Evolutionary conservation across 23 tunicate species (phyloP), one percentile per base, ranked within the genome.

Genomic region (Trididemnum nubilum): DNA sequence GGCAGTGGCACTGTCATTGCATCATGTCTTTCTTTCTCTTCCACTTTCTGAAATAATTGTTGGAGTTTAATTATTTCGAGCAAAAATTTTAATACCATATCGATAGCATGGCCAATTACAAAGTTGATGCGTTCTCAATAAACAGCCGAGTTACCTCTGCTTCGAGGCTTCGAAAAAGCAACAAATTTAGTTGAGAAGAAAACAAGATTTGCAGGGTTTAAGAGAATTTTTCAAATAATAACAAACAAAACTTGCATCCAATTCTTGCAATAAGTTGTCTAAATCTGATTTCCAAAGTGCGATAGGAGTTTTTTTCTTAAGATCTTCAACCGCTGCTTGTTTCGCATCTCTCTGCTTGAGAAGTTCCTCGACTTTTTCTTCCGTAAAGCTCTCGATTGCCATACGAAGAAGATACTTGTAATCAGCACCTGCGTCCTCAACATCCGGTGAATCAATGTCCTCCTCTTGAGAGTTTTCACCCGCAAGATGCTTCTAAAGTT

Each of bases 11-110:
- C 27, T 7, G 83, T 73, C 74, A 89, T 75, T 5, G 88, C 88
- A 24, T 92, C 97, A 28, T 92, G 92, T 3, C 85, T 77, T 63
- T 92, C 97, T n/a, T 83, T 85, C 44, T 72, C 33, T 64, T 92
- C 97, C 50, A 92, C 92, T 87, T 83, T 92, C 97, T 92, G 72
- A 67, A n/a, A n/a, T n/a, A n/a, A n/a, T n/a, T n/a, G n/a, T n/a
- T n/a, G n/a, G n/a, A n/a, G n/a, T n/a, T n/a, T n/a, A n/a, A n/a
- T n/a, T n/a, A n/a, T n/a, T n/a, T n/a, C n/a, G n/a, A n/a, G n/a
- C n/a, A n/a, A n/a, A n/a, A n/a, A n/a, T n/a, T n/a, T n/a, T n/a
- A n/a, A n/a, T n/a, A n/a, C n/a, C n/a, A n/a, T n/a, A n/a, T n/a
- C n/a, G n/a, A n/a, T n/a, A n/a, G n/a, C n/a, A n/a, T n/a, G n/a